A percentile compares a stretch with the other conserved stretches of the same genome.
phyloP scores from a whole-genome alignment of 1,140 invertebrate genomes.

The Gonatopus flavifemur region DNA sequence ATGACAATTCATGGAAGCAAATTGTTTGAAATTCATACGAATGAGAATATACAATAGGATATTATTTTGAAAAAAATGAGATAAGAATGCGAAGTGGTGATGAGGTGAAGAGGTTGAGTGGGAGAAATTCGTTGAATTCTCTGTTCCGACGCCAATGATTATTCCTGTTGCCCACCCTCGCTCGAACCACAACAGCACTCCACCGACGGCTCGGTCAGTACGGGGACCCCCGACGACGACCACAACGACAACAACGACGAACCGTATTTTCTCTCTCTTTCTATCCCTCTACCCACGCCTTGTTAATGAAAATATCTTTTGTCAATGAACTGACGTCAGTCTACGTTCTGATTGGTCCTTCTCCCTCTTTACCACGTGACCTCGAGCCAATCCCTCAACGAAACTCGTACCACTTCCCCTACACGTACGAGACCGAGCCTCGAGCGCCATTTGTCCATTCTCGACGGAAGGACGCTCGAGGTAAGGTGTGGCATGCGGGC shows the following conservation, averaged over 20 bases:
- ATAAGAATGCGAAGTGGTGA: too few species aligned
- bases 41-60: too few species aligned
- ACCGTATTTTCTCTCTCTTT: too few species aligned
- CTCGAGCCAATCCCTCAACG: constrained; percentile 39
- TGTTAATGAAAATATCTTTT: constrained; percentile 56
- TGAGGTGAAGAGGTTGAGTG: too few species aligned
- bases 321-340: constrained; percentile 62
- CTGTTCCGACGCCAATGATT: too few species aligned
- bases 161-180: neutral
- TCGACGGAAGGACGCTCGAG: constrained; percentile 42
- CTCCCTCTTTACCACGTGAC: constrained; percentile 47
- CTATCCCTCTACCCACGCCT: constrained; percentile 44
- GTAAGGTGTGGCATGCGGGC: constrained; percentile 41
- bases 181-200: neutral
- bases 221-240: constrained; percentile 16
- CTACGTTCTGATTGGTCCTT: constrained; percentile 39
- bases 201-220: constrained; percentile 27
- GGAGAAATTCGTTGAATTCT: too few species aligned
- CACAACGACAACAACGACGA: neutral
- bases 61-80: too few species aligned
- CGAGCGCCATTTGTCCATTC: constrained; percentile 49
- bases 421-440: constrained; percentile 23
- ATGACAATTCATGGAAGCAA: too few species aligned
- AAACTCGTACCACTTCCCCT: constrained; percentile 16
- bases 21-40: too few species aligned